Conservation (phyloP, 2,113 vertebrate species). For the Bujurquina vittata region DNA sequence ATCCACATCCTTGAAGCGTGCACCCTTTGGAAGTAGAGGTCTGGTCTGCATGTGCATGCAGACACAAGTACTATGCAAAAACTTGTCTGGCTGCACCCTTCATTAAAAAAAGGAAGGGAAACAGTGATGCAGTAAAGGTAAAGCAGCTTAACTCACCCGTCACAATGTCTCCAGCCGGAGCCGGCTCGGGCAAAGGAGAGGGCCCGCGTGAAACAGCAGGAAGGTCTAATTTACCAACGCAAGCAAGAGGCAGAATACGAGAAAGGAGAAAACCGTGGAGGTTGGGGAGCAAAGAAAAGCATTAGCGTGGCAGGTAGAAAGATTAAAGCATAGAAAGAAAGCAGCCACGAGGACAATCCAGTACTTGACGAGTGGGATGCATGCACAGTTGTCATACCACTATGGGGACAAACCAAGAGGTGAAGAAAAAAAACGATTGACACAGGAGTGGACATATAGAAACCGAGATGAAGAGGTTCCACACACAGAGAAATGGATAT, state of each 20-base stretch:
- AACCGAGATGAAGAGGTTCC: conserved; percentile 73
- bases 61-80: conserved; percentile 33
- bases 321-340: conserved; percentile 57
- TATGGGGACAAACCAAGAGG: conserved; percentile 77
- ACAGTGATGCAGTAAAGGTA: conserved; percentile 53
- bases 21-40: conserved; percentile 21
- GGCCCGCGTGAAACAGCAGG: conserved; percentile 92
- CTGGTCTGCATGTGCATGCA: conserved; percentile 40
- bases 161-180: conserved; percentile 91
- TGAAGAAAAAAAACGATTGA: conserved; percentile 56
- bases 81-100: conserved; percentile 49
- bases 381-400: conserved; percentile 80
- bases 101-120: conserved; percentile 27
- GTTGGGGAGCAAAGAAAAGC: conserved; percentile 66
- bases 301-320: conserved; percentile 71
- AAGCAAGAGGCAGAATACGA: conserved; percentile 77
- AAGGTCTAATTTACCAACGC: conserved; percentile 90
- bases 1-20: conserved; percentile 55
- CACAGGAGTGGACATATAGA: conserved; percentile 65
- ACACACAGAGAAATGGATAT: conserved; percentile 74
- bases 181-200: conserved; percentile 93
- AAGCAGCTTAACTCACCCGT: conserved; percentile 88
- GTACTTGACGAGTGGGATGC: conserved; percentile 55
- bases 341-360: conserved; percentile 60
- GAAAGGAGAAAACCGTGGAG: conserved; percentile 75